Evolutionary conservation across 2,113 vertebrate genomes (phyloP).

Genomic region (Cynoglossus semilaevis): DNA sequence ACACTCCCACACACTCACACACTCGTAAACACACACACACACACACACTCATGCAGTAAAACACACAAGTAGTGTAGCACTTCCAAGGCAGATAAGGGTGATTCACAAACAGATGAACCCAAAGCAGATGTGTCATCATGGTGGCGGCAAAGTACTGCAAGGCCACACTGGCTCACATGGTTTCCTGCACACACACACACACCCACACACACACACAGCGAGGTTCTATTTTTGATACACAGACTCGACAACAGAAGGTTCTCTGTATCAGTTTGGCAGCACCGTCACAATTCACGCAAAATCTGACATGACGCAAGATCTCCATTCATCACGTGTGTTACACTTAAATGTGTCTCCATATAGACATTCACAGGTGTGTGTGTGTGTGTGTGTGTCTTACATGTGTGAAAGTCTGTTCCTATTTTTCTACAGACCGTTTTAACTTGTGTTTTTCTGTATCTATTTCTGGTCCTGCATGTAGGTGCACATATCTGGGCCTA

Average conservation of each 20-base stretch:
- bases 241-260: conserved; percentile 68
- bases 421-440: conserved; percentile 30
- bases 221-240: conserved; percentile 64
- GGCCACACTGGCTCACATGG: conserved; percentile 57
- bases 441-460: conserved; percentile 27
- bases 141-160: conserved; percentile 59
- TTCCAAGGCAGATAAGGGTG: conserved; percentile 58
- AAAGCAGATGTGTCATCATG: conserved; percentile 67
- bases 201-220: conserved; percentile 26
- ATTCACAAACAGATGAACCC: conserved; percentile 71
- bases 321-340: too few relatives aligned
- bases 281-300: conserved; percentile 38
- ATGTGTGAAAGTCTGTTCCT: conserved; percentile 37
- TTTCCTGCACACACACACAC: conserved; percentile 43
- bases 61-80: conserved; percentile 34
- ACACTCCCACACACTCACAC: conserved; percentile 30
- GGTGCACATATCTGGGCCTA: conserved; percentile 22
- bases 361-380: conserved; percentile 65
- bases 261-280: conserved; percentile 68
- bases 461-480: conserved; percentile 38
- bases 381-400: conserved; percentile 11
- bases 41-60: conserved; percentile 14
- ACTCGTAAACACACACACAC: conserved; percentile 18
- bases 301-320: conserved; percentile 36
- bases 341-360: conserved; percentile 15